Percentiles rank a stretch among this genome's conserved stretches.
Conservation (phyloP, 2,888 invertebrate species). For the Temnothorax ravouxi region DNA sequence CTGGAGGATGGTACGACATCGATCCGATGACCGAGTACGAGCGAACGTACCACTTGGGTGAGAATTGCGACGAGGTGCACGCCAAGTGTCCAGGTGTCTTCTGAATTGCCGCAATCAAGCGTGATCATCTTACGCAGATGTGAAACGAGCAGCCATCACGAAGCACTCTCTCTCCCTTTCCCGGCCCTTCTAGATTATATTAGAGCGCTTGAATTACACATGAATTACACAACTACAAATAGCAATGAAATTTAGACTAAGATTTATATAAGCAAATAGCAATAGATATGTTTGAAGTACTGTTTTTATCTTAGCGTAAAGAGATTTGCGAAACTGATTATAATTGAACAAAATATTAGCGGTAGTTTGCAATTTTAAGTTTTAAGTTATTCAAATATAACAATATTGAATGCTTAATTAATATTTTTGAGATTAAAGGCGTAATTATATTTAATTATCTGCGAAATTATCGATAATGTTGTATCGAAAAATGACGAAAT, state of each 20-base stretch:
- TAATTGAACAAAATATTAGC: not conserved
- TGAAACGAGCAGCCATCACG: conserved; percentile 40
- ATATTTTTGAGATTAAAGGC: not conserved
- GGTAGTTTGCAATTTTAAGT: not conserved
- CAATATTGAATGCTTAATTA: not conserved
- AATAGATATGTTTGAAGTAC: conserved; percentile 3
- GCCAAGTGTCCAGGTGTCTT: conserved; percentile 85
- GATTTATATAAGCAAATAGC: not conserved
- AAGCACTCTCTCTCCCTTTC: not conserved
- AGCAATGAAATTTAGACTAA: not conserved
- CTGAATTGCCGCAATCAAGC: conserved; percentile 54
- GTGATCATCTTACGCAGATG: conserved; percentile 17
- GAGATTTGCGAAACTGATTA: not conserved
- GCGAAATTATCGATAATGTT: not conserved
- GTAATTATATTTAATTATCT: not conserved
- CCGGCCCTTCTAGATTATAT: conserved; percentile 2
- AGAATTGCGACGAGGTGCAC: conserved; percentile 86
- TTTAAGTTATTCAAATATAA: not conserved
- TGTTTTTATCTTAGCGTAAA: not conserved
- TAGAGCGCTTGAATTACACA: conserved; percentile 6
- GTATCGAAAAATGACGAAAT: not conserved
- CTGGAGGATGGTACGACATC: conserved; percentile 86
- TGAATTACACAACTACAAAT: not conserved
- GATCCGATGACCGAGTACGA: conserved; percentile 87
- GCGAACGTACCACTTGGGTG: conserved; percentile 84